phyloP scores from a whole-genome alignment of 2,797 vertebrate species.

The Anisognathus igniventris region DNA sequence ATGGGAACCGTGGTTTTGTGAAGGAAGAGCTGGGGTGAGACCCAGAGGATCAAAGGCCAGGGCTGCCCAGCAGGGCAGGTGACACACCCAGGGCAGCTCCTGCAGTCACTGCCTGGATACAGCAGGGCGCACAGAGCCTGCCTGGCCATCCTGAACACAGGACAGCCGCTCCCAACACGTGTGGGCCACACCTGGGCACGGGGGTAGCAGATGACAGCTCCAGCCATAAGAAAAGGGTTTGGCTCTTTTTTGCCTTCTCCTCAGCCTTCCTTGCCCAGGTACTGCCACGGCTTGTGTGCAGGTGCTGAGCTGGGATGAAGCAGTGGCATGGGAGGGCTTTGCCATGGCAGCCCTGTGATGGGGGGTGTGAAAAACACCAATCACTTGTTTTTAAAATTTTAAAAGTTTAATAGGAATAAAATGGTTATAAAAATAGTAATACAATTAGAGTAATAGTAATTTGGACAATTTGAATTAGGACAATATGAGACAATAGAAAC shows the following conservation, averaged over 20 bases:
- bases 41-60: neutral
- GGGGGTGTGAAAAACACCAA: too few species aligned
- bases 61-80: fast-evolving
- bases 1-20: neutral
- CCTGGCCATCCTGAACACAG: fast-evolving
- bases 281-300: neutral
- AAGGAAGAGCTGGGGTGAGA: neutral
- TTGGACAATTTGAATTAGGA: too few species aligned
- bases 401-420: too few species aligned
- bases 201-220: fast-evolving
- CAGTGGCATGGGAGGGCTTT: fast-evolving
- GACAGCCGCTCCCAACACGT: fast-evolving
- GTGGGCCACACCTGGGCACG: neutral
- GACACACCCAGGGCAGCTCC: fast-evolving
- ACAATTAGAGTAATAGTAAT: too few species aligned
- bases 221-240: fast-evolving
- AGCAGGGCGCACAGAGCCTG: neutral
- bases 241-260: neutral
- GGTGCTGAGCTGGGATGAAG: neutral
- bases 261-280: neutral
- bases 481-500: too few species aligned
- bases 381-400: too few species aligned
- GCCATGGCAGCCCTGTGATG: fast-evolving
- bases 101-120: fast-evolving
- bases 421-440: too few species aligned